Conservation (phyloP, 2,888 invertebrate species). For the Zygogramma bicolorata region DNA sequence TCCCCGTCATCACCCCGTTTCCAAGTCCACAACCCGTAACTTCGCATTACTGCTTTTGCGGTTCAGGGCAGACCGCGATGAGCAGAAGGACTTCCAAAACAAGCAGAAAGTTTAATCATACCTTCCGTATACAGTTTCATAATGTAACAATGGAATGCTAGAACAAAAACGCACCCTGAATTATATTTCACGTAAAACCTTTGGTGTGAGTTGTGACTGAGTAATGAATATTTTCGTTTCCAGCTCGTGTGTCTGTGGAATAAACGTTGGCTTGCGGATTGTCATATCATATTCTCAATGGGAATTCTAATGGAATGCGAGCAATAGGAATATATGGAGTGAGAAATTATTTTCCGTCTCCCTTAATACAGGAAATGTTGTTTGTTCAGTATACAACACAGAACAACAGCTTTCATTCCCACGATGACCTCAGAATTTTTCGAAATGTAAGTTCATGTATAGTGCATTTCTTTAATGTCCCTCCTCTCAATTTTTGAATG, state of each 20-base stretch:
- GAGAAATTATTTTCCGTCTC: too few species aligned
- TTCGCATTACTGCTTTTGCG: not conserved
- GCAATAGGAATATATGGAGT: too few species aligned
- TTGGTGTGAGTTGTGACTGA: not conserved
- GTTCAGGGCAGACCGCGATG: not conserved
- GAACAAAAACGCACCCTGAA: constrained; percentile 29
- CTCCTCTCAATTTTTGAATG: too few species aligned
- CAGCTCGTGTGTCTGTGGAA: constrained; percentile 1
- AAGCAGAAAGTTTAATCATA: constrained; percentile 28
- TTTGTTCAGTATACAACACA: too few species aligned
- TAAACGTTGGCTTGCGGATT: not conserved
- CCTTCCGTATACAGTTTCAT: constrained; percentile 16
- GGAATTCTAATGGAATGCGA: not conserved
- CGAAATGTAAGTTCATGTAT: too few species aligned
- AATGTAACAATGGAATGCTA: constrained; percentile 20
- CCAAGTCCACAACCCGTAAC: not conserved
- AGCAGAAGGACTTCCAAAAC: constrained; percentile 14
- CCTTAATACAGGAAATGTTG: too few species aligned
- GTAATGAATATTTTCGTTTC: constrained; percentile 28
- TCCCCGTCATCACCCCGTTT: not conserved
- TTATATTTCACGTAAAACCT: constrained; percentile 23
- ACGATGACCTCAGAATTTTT: too few species aligned
- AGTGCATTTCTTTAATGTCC: too few species aligned
- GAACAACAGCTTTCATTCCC: too few species aligned
- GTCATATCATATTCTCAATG: not conserved